phyloP scores from a whole-genome alignment of 2,888 invertebrate species.

The Dugesia japonica region DNA sequence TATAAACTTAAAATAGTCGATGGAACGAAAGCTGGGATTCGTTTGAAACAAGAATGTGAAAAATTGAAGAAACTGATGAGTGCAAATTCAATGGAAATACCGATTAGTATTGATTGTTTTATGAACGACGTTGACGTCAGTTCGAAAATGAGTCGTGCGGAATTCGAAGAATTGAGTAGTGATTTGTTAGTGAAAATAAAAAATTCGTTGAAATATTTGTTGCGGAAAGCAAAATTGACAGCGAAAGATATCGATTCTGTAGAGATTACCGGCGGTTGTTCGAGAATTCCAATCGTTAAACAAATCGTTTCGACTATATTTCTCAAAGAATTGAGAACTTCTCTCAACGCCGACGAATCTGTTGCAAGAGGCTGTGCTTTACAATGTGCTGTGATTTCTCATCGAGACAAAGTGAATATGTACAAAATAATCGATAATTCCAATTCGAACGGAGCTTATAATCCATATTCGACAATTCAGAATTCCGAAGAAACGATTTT shows the following conservation, averaged over 20 bases:
- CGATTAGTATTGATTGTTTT: conserved; percentile 89
- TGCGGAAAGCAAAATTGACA: conserved; percentile 53
- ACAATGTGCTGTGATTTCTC: no score
- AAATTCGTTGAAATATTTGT: conserved; percentile 5
- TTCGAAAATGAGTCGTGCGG: conserved; percentile 58
- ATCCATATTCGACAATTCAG: no score
- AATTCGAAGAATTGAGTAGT: conserved; percentile 39
- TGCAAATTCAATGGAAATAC: conserved; percentile 80
- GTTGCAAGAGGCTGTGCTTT: conserved; percentile 86
- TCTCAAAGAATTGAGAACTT: conserved; percentile 71
- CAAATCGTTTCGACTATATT: conserved; percentile 67
- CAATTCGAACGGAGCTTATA: no score
- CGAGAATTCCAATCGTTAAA: conserved; percentile 80
- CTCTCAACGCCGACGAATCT: conserved; percentile 83
- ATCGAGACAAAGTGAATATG: no score
- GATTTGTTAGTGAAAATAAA: conserved; percentile 24
- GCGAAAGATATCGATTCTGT: conserved; percentile 76
- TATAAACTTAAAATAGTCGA: conserved; percentile 61
- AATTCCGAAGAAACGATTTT: no score
- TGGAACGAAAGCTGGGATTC: conserved; percentile 67
- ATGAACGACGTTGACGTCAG: conserved; percentile 81
- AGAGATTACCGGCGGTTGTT: conserved; percentile 86
- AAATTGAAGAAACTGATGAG: conserved; percentile 98
- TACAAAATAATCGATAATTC: no score
- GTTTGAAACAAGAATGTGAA: conserved; percentile 77